phyloP scores from a whole-genome alignment of 2,113 vertebrate species.

The Lucifuga dentata region DNA sequence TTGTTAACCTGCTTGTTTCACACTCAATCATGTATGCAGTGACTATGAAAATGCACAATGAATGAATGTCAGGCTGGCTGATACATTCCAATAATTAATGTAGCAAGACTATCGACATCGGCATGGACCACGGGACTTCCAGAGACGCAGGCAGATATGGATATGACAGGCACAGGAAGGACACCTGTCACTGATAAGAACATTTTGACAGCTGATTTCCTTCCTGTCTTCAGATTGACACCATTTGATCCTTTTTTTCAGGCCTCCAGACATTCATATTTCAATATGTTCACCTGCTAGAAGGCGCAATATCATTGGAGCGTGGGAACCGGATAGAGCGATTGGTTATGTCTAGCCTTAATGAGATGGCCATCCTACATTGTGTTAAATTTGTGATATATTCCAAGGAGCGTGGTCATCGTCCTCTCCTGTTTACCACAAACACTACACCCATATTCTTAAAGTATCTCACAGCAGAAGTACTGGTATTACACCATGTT shows the following conservation, averaged over 20 bases:
- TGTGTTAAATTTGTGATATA: slow-evolving; percentile 10
- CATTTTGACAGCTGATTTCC: neutral
- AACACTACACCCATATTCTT: slow-evolving; percentile 21
- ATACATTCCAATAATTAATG: slow-evolving; percentile 66
- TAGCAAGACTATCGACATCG: slow-evolving; percentile 65
- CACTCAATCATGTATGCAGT: slow-evolving; percentile 71
- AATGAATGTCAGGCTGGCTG: slow-evolving; percentile 73
- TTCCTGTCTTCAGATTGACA: slow-evolving; percentile 1
- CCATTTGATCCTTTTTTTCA: neutral
- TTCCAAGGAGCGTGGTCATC: slow-evolving; percentile 31
- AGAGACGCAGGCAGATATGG: slow-evolving; percentile 4
- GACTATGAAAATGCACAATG: slow-evolving; percentile 70
- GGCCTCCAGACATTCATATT: neutral
- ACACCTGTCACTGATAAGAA: neutral
- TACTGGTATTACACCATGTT: slow-evolving; percentile 48
- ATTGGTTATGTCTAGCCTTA: slow-evolving; percentile 51
- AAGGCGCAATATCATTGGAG: slow-evolving; percentile 67
- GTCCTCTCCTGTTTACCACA: slow-evolving; percentile 30
- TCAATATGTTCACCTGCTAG: slow-evolving; percentile 4
- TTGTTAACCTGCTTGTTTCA: slow-evolving; percentile 58
- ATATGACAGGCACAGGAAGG: slow-evolving; percentile 3
- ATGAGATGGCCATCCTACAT: slow-evolving; percentile 38
- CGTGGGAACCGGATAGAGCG: slow-evolving; percentile 5
- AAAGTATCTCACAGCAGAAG: slow-evolving; percentile 37
- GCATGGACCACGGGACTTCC: slow-evolving; percentile 50